These are phyloP conservation scores for Enteromius mattozi DNA, from an alignment of 2,797 vertebrate genomes.

Conservation along the genomic window DNA sequence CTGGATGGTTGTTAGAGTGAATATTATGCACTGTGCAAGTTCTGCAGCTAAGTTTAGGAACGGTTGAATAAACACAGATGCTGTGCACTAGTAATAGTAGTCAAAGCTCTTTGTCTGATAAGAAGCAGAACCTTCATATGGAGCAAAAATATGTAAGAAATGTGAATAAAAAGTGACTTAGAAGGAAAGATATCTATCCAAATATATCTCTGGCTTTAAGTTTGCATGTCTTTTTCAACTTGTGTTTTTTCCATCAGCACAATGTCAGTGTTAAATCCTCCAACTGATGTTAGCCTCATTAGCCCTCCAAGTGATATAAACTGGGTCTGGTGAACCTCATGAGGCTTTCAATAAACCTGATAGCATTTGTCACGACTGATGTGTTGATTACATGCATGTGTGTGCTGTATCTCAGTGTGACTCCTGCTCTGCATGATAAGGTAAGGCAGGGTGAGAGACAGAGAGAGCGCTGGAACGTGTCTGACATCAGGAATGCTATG, in stretches of 20 bases:
- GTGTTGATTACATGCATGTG: slow-evolving; percentile 30
- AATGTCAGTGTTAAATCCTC: background rate
- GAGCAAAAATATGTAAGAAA: background rate
- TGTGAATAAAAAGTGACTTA: background rate
- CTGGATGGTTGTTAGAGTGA: background rate
- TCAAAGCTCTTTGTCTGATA: background rate
- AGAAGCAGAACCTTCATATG: background rate
- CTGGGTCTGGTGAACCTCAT: background rate
- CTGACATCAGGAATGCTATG: slow-evolving; percentile 5
- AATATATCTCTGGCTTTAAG: background rate
- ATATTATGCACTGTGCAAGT: background rate
- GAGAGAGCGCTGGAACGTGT: slow-evolving; percentile 26
- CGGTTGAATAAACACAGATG: background rate
- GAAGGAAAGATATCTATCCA: background rate
- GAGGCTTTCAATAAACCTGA: slow-evolving; percentile 5
- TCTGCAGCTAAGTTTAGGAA: background rate
- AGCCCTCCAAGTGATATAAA: background rate
- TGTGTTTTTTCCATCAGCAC: background rate
- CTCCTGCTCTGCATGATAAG: slow-evolving; percentile 19
- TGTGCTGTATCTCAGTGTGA: slow-evolving; percentile 17
- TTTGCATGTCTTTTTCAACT: background rate
- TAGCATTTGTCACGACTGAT: slow-evolving; percentile 38
- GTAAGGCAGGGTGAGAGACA: slow-evolving; percentile 1
- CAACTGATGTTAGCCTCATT: slow-evolving; percentile 5
- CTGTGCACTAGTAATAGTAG: background rate